A percentile compares a stretch with the other conserved stretches of the same genome.
Evolutionary conservation across 2,888 invertebrate genomes (phyloP).

Genomic region (Cantharis rufa): DNA sequence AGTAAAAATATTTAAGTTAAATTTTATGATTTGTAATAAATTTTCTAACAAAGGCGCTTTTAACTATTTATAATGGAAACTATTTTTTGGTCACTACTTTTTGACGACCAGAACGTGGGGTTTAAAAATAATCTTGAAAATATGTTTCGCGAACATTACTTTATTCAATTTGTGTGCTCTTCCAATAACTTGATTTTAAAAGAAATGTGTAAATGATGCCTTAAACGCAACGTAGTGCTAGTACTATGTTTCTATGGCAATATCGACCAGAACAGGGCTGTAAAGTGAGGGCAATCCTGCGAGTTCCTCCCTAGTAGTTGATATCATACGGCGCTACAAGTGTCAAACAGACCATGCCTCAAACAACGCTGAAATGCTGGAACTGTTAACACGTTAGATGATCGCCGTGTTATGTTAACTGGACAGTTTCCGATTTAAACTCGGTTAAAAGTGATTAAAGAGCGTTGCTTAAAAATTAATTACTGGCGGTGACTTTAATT

Average conservation of each 20-base stretch:
- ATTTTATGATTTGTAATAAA: neutral
- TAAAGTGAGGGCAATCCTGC: slow-evolving; percentile 25
- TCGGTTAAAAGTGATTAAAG: neutral
- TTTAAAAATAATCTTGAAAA: neutral
- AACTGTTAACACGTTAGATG: slow-evolving; percentile 15
- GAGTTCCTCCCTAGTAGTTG: slow-evolving; percentile 25
- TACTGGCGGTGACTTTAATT: neutral
- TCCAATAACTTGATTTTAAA: neutral
- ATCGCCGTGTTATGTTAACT: neutral
- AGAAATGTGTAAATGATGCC: slow-evolving; percentile 27
- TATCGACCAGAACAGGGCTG: slow-evolving; percentile 38
- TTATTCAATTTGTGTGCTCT: neutral
- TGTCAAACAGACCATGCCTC: slow-evolving; percentile 30
- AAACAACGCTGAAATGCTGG: slow-evolving; percentile 7
- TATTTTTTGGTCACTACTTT: neutral
- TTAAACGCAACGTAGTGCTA: slow-evolving; percentile 32
- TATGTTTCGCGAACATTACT: slow-evolving; percentile 11
- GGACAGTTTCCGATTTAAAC: neutral
- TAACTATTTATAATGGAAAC: neutral
- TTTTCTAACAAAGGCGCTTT: neutral
- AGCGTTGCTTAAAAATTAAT: neutral
- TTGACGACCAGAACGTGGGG: neutral
- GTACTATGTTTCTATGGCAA: slow-evolving; percentile 43
- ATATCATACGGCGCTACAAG: slow-evolving; percentile 34
- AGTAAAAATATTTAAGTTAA: too few relatives aligned